Evolutionary conservation across 2,797 vertebrate genomes (phyloP).

Genomic region (Poeciliopsis paucimaculata): DNA sequence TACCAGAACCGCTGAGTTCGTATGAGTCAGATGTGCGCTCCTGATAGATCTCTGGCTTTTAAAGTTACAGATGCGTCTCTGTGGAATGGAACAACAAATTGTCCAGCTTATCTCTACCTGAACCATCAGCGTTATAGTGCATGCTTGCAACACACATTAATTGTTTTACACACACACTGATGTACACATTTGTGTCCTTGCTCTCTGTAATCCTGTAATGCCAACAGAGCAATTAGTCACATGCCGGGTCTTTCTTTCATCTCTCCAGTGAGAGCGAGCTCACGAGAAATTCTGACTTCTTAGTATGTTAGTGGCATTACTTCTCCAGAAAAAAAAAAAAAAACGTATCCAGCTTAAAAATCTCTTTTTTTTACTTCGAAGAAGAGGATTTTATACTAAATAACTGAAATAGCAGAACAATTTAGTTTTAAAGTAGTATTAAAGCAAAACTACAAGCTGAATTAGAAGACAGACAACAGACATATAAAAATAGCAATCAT

Average conservation of each 20-base stretch:
- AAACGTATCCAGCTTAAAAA: too few species aligned
- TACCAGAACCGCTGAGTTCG: not conserved
- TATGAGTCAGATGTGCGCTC: constrained; percentile 29
- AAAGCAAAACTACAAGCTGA: constrained; percentile 17
- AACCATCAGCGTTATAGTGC: constrained; percentile 16
- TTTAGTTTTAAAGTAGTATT: constrained; percentile 32
- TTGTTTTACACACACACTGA: constrained; percentile 28
- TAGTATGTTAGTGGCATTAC: constrained; percentile 39
- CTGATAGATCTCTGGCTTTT: constrained; percentile 42
- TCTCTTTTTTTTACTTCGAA: too few species aligned
- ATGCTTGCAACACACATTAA: constrained; percentile 30
- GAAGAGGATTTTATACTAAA: constrained; percentile 13
- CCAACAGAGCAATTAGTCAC: constrained; percentile 69
- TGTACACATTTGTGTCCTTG: constrained; percentile 25
- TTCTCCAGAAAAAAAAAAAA: constrained; percentile 24
- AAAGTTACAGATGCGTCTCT: constrained; percentile 15
- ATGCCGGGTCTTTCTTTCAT: constrained; percentile 70
- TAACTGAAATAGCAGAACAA: constrained; percentile 29
- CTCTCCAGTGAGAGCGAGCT: constrained; percentile 43
- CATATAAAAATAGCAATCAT: constrained; percentile 18
- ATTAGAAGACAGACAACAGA: constrained; percentile 23
- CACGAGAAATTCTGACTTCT: constrained; percentile 56
- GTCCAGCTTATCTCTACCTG: constrained; percentile 32
- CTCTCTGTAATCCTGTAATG: constrained; percentile 64
- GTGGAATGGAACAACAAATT: constrained; percentile 31